Base-by-base conservation (phyloP, 2,797 vertebrate genomes). In the Spondyliosoma cantharus region DNA sequence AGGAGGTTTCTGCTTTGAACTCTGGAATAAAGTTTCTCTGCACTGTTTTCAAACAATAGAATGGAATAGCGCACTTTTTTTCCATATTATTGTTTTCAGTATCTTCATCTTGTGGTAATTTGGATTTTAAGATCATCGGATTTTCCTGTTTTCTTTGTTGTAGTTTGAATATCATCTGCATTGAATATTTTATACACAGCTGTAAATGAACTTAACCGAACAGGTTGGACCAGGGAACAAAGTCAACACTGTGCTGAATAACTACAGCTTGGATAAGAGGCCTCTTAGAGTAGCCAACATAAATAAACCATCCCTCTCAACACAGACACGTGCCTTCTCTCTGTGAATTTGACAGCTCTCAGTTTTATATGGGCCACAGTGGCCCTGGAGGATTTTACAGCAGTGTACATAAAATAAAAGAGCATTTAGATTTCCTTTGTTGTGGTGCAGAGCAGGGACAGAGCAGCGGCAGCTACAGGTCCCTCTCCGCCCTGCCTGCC, bases 401-500 rank as follows among this genome's bases (percentile, higher is more conserved):
- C 82, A 80, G 71, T 74, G 88, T 87, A 90, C 83, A 91, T 90
- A 82, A 93, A 91, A 93, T 91, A 91, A 91, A 91, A 91, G 85
- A 90, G 86, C 89, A 86, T 92, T 91, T 90, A 90, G 84, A 90
- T 91, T 90, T 90, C 82, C 89, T 91, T 91, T 91, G 91, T 91
- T 92, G 84, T 79, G 82, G 79, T 76, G 82, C 81, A 77, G 87
- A 84, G 82, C 29, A 19, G 78, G 80, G 85, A 74, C 82, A 29
- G 74, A 80, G 83, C 77, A 37, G 74, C 78, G 22, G 81, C 87
- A 78, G 87, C 89, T 72, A 86, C 89, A 91, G 84, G 85, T 91
- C 84, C 66, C 82, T 75, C 53, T 76, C 78, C 71, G 22, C 71
- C 58, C 73, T 37, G 81, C 14, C 74, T 73, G 74, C 66, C 81